A percentile compares a stretch with the other conserved stretches of the same genome.
phyloP scores from a whole-genome alignment of 2,888 invertebrate species.

The Ceramica pisi region DNA sequence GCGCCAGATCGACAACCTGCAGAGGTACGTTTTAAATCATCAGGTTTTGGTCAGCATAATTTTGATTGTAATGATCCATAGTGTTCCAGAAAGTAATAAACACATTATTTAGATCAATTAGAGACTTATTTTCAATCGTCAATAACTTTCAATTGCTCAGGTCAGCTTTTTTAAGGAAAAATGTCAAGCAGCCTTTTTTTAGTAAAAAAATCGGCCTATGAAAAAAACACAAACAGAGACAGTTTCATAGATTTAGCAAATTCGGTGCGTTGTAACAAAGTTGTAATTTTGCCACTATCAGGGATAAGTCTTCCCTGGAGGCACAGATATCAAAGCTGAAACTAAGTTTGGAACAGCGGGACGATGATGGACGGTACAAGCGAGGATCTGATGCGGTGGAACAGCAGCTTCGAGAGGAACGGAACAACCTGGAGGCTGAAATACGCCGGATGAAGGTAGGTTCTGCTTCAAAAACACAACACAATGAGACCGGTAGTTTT shows the following conservation, averaged over 20 bases:
- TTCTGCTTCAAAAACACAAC: neutral
- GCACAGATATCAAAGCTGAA: slow-evolving; percentile 93
- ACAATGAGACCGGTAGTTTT: neutral
- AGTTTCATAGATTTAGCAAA: too few relatives aligned
- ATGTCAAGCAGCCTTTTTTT: too few relatives aligned
- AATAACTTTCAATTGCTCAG: too few relatives aligned
- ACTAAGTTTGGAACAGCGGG: slow-evolving; percentile 91
- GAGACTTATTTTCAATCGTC: too few relatives aligned
- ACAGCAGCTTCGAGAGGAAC: slow-evolving; percentile 94
- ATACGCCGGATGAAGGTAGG: slow-evolving; percentile 92
- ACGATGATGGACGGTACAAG: slow-evolving; percentile 93
- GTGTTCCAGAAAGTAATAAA: too few relatives aligned
- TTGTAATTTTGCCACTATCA: slow-evolving; percentile 64
- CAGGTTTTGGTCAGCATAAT: too few relatives aligned
- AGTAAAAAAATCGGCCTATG: too few relatives aligned
- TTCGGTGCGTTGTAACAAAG: neutral
- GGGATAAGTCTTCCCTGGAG: slow-evolving; percentile 93
- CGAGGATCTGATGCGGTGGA: slow-evolving; percentile 92
- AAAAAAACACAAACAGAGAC: too few relatives aligned
- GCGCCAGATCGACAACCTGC: slow-evolving; percentile 93
- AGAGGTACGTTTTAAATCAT: slow-evolving; percentile 85
- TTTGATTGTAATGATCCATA: too few relatives aligned
- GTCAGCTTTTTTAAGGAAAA: too few relatives aligned
- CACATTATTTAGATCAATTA: too few relatives aligned
- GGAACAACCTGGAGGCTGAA: slow-evolving; percentile 94